These are phyloP conservation scores for Helleia helle DNA, from an alignment of 2,888 invertebrate genomes.

Conservation along the genomic window DNA sequence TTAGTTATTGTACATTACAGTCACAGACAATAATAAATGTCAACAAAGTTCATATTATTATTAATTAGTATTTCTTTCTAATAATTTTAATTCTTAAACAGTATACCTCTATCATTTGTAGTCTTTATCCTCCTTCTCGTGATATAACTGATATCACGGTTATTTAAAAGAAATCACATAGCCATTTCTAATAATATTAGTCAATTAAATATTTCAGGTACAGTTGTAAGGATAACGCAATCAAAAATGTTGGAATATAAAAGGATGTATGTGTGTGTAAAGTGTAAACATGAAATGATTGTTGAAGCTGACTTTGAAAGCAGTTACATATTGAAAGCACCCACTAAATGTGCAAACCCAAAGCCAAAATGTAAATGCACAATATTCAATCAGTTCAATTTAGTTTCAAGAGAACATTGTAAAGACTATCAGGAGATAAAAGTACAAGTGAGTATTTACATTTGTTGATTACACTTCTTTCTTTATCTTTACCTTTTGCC, in stretches of 20 bases:
- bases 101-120: no score
- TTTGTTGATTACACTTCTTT: no score
- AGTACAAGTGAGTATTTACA: slow-evolving; percentile 76
- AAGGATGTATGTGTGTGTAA: slow-evolving; percentile 81
- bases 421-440: slow-evolving; percentile 91
- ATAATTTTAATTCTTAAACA: no score
- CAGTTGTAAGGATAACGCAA: slow-evolving; percentile 83
- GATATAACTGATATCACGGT: no score
- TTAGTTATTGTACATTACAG: no score
- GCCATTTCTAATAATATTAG: no score
- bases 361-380: slow-evolving; percentile 69
- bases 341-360: slow-evolving; percentile 69
- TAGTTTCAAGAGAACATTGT: slow-evolving; percentile 76
- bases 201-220: slow-evolving; percentile 65
- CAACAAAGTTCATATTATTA: no score
- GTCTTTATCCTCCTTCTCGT: no score
- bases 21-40: no score
- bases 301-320: slow-evolving; percentile 81
- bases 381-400: slow-evolving; percentile 67
- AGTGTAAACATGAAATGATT: slow-evolving; percentile 80
- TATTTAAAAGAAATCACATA: no score
- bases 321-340: slow-evolving; percentile 73
- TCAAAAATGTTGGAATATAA: slow-evolving; percentile 84
- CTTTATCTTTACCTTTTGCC: no score
- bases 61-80: no score